Conservation (phyloP, 2,797 vertebrate species). For the Gambelia wislizenii region DNA sequence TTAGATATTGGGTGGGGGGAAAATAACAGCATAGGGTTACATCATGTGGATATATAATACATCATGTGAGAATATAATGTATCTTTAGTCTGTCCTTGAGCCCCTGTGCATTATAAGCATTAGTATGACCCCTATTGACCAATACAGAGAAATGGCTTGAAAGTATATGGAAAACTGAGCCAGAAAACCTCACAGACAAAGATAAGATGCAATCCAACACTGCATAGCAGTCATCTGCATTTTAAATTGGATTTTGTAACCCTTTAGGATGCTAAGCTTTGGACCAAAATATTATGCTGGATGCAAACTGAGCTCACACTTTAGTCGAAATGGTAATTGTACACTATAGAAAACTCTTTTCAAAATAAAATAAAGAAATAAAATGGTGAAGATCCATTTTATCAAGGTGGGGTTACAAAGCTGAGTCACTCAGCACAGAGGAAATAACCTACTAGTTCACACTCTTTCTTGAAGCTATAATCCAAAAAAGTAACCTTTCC, state of each 20-base stretch:
- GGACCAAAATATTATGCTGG: no score
- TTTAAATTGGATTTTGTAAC: conserved; percentile 15
- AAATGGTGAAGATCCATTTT: neutral
- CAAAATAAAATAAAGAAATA: neutral
- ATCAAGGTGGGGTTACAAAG: neutral
- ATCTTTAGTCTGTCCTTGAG: neutral
- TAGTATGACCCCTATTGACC: conserved; percentile 34
- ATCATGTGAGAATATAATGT: neutral
- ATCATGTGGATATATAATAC: neutral
- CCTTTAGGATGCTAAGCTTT: neutral
- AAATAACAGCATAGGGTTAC: neutral
- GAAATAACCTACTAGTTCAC: neutral
- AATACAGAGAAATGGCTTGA: conserved; percentile 30
- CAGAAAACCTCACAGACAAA: conserved; percentile 7
- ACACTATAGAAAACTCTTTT: neutral
- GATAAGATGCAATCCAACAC: conserved; percentile 25
- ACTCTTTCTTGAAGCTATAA: no score
- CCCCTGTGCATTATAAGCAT: conserved; percentile 26
- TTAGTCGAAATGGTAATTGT: no score
- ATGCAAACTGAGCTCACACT: no score
- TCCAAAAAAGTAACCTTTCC: no score
- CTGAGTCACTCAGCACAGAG: neutral
- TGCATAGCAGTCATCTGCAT: neutral
- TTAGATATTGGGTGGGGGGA: neutral
- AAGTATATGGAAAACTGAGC: conserved; percentile 1